Conservation (phyloP, 2,888 invertebrate species). For the Morinoia aosen region DNA sequence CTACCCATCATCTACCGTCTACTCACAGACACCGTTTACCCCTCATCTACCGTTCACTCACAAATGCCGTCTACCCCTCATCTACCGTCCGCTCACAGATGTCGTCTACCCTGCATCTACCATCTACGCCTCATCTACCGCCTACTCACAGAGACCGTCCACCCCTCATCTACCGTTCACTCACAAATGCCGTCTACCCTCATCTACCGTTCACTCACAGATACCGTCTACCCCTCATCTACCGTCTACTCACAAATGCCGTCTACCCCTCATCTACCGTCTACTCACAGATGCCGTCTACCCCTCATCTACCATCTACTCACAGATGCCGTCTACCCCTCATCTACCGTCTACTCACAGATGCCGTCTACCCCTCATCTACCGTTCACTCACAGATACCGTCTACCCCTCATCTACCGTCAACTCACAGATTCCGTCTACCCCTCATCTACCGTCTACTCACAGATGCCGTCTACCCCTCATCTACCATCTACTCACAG, state of each 20-base stretch:
- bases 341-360: neutral
- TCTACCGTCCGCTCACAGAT: constrained; percentile 54
- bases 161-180: neutral
- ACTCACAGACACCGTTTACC: constrained; percentile 61
- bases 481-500: neutral
- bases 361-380: too few relatives aligned
- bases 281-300: constrained; percentile 60
- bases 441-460: neutral
- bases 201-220: neutral
- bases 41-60: constrained; percentile 16
- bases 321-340: neutral
- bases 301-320: constrained; percentile 43
- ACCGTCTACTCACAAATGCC: constrained; percentile 58
- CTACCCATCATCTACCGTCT: neutral
- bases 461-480: neutral
- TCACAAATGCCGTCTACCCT: constrained; percentile 64
- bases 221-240: neutral
- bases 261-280: too few relatives aligned
- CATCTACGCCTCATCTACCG: neutral
- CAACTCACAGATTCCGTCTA: neutral
- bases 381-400: too few relatives aligned
- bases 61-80: neutral
- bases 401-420: neutral
- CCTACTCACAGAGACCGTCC: neutral
- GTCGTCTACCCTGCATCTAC: constrained; percentile 57